Evolutionary conservation across 1,140 invertebrate genomes (phyloP).

Genomic region (Zaprionus ghesquierei): DNA sequence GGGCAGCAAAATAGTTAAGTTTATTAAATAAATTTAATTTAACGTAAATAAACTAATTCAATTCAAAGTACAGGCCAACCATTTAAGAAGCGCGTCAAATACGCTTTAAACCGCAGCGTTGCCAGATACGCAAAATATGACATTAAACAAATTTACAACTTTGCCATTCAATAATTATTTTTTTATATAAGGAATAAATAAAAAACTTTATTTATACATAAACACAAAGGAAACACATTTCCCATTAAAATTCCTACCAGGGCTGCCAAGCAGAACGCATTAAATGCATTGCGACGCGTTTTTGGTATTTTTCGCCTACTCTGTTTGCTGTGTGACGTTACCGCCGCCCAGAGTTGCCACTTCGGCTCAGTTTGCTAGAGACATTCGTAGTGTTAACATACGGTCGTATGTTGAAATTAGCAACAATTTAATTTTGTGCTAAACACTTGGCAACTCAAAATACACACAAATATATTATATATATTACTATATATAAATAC

Average conservation of each 20-base stretch:
- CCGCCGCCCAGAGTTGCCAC: constrained; percentile 32
- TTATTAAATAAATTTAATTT: background rate
- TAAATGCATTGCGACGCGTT: constrained; percentile 26
- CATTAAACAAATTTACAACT: too few species aligned
- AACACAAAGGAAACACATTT: background rate
- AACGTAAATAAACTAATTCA: too few species aligned
- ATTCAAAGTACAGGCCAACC: too few species aligned
- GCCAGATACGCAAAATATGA: too few species aligned
- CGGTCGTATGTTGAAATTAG: constrained; percentile 34
- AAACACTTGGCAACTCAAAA: constrained; percentile 48
- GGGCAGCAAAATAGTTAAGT: too few species aligned
- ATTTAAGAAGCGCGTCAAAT: too few species aligned
- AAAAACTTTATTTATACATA: too few species aligned
- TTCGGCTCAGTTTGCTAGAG: constrained; percentile 38
- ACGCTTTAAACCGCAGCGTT: too few species aligned
- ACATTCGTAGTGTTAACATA: constrained; percentile 45
- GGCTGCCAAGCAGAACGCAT: background rate
- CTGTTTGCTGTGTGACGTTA: background rate
- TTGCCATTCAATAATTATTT: too few species aligned
- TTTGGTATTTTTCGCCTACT: constrained; percentile 21
- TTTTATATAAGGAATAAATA: too few species aligned
- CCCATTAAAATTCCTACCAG: background rate
- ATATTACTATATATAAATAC: constrained; percentile 17
- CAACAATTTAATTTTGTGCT: constrained; percentile 41
- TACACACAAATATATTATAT: constrained; percentile 21